These are phyloP conservation scores for Zelleria hepariella DNA, from an alignment of 2,888 invertebrate species.

Conservation along the genomic window DNA sequence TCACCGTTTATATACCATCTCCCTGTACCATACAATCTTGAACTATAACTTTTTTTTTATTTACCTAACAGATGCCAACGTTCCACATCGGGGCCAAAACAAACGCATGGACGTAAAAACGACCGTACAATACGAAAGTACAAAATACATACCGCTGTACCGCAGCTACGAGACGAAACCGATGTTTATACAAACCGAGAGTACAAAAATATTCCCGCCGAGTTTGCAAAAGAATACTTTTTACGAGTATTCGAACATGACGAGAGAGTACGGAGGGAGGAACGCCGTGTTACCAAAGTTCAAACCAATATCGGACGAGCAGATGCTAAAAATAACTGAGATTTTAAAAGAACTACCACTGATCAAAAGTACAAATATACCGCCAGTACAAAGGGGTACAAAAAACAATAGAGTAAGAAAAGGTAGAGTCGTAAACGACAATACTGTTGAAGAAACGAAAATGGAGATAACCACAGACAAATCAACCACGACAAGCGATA, in stretches of 20 bases:
- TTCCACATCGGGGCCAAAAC: slow-evolving; percentile 56
- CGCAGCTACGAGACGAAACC: slow-evolving; percentile 32
- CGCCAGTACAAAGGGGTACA: slow-evolving; percentile 18
- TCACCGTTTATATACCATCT: background rate
- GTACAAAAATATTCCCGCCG: slow-evolving; percentile 12
- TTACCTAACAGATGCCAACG: slow-evolving; percentile 61
- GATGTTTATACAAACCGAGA: slow-evolving; percentile 55
- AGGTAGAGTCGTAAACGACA: slow-evolving; percentile 31
- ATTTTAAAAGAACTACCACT: slow-evolving; percentile 45
- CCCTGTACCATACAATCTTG: background rate
- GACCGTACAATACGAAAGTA: slow-evolving; percentile 17
- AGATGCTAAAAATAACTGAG: slow-evolving; percentile 47
- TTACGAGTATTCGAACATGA: slow-evolving; percentile 33
- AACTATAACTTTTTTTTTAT: background rate
- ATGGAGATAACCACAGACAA: slow-evolving; percentile 10
- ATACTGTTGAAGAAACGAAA: slow-evolving; percentile 12
- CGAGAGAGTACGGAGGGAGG: slow-evolving; percentile 18
- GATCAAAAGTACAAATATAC: slow-evolving; percentile 20
- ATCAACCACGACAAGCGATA: slow-evolving; percentile 12
- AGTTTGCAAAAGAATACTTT: slow-evolving; percentile 33
- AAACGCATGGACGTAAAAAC: slow-evolving; percentile 20
- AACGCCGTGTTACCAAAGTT: slow-evolving; percentile 43
- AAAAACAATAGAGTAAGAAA: slow-evolving; percentile 23
- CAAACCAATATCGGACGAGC: slow-evolving; percentile 59
- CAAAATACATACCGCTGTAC: slow-evolving; percentile 24